Evolutionary conservation across 2,113 vertebrate species (phyloP), one percentile per base, ranked within the genome.

Genomic region (Callorhinus ursinus): DNA sequence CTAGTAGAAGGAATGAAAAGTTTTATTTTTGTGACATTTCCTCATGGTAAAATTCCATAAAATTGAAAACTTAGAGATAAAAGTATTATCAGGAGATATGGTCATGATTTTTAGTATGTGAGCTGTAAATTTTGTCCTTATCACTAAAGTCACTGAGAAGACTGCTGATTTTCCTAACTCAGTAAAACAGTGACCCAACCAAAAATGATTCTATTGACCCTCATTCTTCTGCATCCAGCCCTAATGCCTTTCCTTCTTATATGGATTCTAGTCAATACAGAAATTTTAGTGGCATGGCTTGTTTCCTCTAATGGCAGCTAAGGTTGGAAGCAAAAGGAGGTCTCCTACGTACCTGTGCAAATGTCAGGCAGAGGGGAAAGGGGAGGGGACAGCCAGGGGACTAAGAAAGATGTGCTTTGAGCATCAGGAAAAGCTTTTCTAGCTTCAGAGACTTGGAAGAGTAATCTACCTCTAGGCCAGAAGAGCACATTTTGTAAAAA

Each of bases 21-120:
- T 95, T 94, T 92, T 61, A 80, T 80, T 96, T 93, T 83, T 76
- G 49, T 96, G 97, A 95, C 92, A 96, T 90, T 97, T 96, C 88
- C 88, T 96, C 51, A 46, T 67, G 51, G 83, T 67, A 91, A 93
- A 97, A 96, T 93, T 79, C 93, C 59, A 69, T 76, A 84, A 98
- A 96, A 95, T 97, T 77, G 95, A 96, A 97, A 96, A 85, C 88
- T 63, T 88, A 53, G 93, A 67, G 92, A 98, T 97, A 96, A 95
- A 98, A 77, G 21, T 92, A 39, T 96, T 97, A 98, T 96, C 95
- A 81, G 90, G 88, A 90, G 71, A 93, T 93, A 31, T 36, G 89
- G 92, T 95, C 92, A 85, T 84, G 84, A 77, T 93, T 92, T 96
- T 97, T 90, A 57, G 53, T 33, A 26, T 71, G 53, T 65, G 71